Conservation (phyloP, 1,140 invertebrate species). For the Eurosta solidaginis region DNA sequence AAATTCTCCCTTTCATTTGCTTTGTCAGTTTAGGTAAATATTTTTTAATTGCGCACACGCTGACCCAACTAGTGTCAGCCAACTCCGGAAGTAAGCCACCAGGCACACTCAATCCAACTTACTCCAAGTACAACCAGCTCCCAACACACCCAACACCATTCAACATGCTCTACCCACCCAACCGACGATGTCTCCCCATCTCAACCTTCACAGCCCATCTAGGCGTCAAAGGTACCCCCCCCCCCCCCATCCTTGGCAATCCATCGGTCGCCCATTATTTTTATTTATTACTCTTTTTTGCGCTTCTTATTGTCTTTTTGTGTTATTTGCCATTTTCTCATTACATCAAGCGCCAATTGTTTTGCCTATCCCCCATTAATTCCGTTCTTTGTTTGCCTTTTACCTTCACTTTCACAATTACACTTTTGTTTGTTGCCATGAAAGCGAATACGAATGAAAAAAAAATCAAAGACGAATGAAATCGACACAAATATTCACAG, state of each 20-base stretch:
- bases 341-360: slow-evolving; percentile 13
- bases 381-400: neutral
- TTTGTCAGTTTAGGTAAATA: slow-evolving; percentile 5
- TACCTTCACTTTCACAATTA: neutral
- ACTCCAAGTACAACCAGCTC: too few relatives aligned
- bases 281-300: slow-evolving; percentile 23
- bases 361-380: neutral
- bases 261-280: neutral
- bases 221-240: neutral
- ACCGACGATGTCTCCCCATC: too few relatives aligned
- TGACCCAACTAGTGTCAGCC: too few relatives aligned
- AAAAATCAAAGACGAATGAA: slow-evolving; percentile 16
- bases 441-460: too few relatives aligned
- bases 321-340: neutral
- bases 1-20: neutral
- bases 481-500: neutral
- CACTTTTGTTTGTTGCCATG: too few relatives aligned
- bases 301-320: neutral
- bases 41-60: slow-evolving; percentile 27
- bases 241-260: neutral
- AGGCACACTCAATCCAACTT: too few relatives aligned
- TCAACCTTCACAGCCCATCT: neutral
- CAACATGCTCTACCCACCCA: too few relatives aligned
- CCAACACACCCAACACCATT: too few relatives aligned
- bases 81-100: too few relatives aligned